phyloP scores from a whole-genome alignment of 2,888 invertebrate species.

The Callyntrura sp. region DNA sequence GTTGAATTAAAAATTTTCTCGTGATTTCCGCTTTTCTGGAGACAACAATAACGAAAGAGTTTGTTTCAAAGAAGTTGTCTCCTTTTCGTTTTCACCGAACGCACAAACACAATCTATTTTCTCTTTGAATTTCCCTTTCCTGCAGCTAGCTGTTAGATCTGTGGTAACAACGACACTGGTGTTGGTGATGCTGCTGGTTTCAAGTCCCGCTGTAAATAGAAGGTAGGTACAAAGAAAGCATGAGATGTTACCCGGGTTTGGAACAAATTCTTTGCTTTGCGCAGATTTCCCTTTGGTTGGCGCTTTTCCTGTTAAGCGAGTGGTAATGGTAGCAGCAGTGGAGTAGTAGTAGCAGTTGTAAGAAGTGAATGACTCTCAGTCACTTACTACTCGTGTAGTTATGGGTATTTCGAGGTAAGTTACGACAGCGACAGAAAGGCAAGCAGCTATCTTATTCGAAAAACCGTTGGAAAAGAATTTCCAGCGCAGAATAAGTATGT shows the following conservation, averaged over 20 bases:
- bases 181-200: neutral
- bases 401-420: slow-evolving; percentile 5
- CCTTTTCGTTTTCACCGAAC: too few relatives aligned
- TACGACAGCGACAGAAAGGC: slow-evolving; percentile 9
- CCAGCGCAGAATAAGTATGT: too few relatives aligned
- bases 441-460: slow-evolving; percentile 12
- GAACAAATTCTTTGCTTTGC: slow-evolving; percentile 51
- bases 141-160: neutral
- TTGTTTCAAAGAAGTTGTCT: neutral
- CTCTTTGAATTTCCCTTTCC: neutral
- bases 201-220: slow-evolving; percentile 64
- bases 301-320: too few relatives aligned
- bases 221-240: slow-evolving; percentile 51
- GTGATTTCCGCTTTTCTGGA: neutral
- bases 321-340: too few relatives aligned
- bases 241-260: slow-evolving; percentile 60
- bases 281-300: slow-evolving; percentile 67
- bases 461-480: too few relatives aligned
- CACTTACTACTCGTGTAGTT: neutral
- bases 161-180: too few relatives aligned
- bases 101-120: neutral
- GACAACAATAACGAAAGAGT: slow-evolving; percentile 6
- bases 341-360: too few relatives aligned
- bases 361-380: slow-evolving; percentile 1
- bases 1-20: slow-evolving; percentile 32